Conservation (phyloP, 2,888 invertebrate genomes). For the Drosophila gaucha region DNA sequence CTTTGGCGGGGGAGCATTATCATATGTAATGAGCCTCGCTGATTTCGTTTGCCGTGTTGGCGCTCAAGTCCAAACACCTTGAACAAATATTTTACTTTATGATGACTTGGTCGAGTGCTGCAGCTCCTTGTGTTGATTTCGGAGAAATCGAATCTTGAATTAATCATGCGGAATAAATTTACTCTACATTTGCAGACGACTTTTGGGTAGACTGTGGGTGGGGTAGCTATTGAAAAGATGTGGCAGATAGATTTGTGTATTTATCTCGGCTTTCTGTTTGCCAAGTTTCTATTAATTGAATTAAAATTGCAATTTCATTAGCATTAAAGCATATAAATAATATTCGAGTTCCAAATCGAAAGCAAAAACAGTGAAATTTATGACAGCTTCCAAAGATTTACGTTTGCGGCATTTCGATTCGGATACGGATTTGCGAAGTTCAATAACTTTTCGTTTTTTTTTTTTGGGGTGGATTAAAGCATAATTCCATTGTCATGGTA, state of each 20-base stretch:
- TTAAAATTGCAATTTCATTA: constrained; percentile 69
- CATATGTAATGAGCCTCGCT: constrained; percentile 81
- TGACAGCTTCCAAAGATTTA: constrained; percentile 74
- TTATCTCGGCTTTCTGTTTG: constrained; percentile 3
- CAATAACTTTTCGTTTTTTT: constrained; percentile 59
- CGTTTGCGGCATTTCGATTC: constrained; percentile 42
- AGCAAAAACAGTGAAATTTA: constrained; percentile 62
- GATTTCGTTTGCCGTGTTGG: constrained; percentile 64
- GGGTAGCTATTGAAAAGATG: background rate
- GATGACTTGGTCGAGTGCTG: constrained; percentile 11
- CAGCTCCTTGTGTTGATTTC: constrained; percentile 37
- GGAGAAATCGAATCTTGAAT: constrained; percentile 78
- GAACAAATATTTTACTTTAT: constrained; percentile 74
- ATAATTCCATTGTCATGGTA: constrained; percentile 79
- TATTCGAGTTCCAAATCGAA: constrained; percentile 57
- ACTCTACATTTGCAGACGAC: constrained; percentile 45
- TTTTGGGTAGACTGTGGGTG: background rate
- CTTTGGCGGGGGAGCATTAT: constrained; percentile 65
- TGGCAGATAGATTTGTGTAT: constrained; percentile 1
- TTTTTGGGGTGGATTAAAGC: constrained; percentile 61
- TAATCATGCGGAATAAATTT: constrained; percentile 84
- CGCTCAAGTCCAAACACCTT: constrained; percentile 75
- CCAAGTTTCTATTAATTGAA: constrained; percentile 66
- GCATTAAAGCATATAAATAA: constrained; percentile 61
- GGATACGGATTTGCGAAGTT: constrained; percentile 43